phyloP scores from a whole-genome alignment of 2,888 invertebrate genomes.

The Zaprionus lineosus region DNA sequence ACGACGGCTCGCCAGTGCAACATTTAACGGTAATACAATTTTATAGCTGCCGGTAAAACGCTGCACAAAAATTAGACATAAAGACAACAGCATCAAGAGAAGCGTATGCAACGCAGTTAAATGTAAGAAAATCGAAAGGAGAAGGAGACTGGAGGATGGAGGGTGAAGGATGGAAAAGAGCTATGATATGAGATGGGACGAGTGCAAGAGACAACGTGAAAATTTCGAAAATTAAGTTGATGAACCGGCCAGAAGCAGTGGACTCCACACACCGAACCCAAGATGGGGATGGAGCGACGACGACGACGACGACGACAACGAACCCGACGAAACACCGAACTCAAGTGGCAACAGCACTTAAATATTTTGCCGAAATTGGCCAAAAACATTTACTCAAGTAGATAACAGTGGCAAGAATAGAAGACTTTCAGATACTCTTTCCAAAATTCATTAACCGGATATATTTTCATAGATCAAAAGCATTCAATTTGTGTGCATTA shows the following conservation, averaged over 20 bases:
- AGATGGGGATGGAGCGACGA: slow-evolving; percentile 6
- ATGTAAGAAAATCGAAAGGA: slow-evolving; percentile 3
- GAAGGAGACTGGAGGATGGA: background rate
- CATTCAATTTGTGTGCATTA: no score
- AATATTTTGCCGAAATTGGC: slow-evolving; percentile 78
- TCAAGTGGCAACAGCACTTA: slow-evolving; percentile 66
- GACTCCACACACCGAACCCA: background rate
- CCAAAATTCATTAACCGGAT: no score
- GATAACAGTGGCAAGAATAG: no score
- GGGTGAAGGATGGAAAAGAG: background rate
- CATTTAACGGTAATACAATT: slow-evolving; percentile 79
- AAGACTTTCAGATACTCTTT: no score
- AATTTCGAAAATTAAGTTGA: slow-evolving; percentile 76
- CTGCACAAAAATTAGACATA: slow-evolving; percentile 76
- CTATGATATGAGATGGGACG: no score
- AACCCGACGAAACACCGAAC: slow-evolving; percentile 12
- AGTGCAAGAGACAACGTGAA: slow-evolving; percentile 46
- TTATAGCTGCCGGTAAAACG: slow-evolving; percentile 79
- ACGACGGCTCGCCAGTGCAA: slow-evolving; percentile 73
- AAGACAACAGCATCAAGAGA: slow-evolving; percentile 54
- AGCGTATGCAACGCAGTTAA: slow-evolving; percentile 41
- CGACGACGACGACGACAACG: slow-evolving; percentile 9
- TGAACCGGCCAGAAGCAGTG: slow-evolving; percentile 44
- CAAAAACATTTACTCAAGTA: slow-evolving; percentile 51
- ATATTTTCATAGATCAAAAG: no score